A percentile compares a stretch with the other conserved stretches of the same genome.
phyloP scores from a whole-genome alignment of 2,113 vertebrate species.

The Nannospalax galili region DNA sequence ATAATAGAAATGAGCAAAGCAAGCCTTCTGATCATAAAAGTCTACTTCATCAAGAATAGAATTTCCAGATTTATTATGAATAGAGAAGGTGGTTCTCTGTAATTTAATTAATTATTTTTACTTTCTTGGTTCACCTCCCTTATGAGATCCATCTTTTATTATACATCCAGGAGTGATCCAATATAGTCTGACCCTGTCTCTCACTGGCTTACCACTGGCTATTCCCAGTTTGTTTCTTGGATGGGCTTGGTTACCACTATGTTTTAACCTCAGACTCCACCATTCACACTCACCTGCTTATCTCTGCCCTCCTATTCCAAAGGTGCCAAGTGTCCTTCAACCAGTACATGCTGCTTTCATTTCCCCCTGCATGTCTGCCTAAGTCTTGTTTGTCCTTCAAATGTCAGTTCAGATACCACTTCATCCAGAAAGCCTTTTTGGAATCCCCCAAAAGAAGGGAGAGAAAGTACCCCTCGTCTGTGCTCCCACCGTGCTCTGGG shows the following conservation, averaged over 20 bases:
- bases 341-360: not conserved
- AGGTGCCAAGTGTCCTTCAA: not conserved
- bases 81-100: not conserved
- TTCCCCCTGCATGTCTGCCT: not conserved
- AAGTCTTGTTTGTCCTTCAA: slow-evolving; percentile 8
- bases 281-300: not conserved
- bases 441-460: not conserved
- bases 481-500: not conserved
- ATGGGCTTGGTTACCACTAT: not conserved
- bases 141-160: not conserved
- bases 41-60: not conserved
- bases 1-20: not conserved
- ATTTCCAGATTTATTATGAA: slow-evolving; percentile 5
- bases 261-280: not conserved
- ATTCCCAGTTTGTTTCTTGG: not conserved
- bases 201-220: not conserved
- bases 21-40: not conserved
- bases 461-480: not conserved
- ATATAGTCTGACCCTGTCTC: not conserved
- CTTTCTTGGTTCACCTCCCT: not conserved
- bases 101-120: slow-evolving; percentile 43
- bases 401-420: not conserved
- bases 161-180: not conserved
- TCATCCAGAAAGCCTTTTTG: not conserved
- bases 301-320: not conserved